phyloP scores from a whole-genome alignment of 1,140 invertebrate species.

The Centruroides vittatus region DNA sequence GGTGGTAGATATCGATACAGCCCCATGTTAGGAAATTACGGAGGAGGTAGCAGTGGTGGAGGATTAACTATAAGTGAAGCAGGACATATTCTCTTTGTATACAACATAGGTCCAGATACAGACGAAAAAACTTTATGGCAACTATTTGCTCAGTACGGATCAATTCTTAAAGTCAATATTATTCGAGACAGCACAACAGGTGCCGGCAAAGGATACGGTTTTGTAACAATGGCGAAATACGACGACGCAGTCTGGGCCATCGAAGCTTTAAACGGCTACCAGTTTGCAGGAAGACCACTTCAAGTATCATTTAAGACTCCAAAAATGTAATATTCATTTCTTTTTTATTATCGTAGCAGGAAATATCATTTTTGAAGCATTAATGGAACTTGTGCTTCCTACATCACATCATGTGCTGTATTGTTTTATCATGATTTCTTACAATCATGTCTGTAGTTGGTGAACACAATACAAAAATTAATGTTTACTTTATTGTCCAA shows the following conservation, averaged over 20 bases:
- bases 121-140: slow-evolving; percentile 29
- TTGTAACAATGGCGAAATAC: slow-evolving; percentile 34
- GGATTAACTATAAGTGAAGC: slow-evolving; percentile 1
- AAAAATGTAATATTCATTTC: background rate
- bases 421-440: no score
- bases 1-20: slow-evolving; percentile 6
- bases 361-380: no score
- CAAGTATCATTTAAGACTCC: slow-evolving; percentile 31
- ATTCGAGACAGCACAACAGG: slow-evolving; percentile 27
- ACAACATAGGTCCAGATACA: slow-evolving; percentile 32
- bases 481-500: background rate
- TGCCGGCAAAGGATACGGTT: slow-evolving; percentile 32
- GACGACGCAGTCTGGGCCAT: slow-evolving; percentile 32
- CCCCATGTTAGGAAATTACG: slow-evolving; percentile 7
- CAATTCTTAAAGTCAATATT: slow-evolving; percentile 30
- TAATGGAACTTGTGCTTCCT: no score
- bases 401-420: no score
- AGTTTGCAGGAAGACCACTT: slow-evolving; percentile 27
- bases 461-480: background rate
- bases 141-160: slow-evolving; percentile 31
- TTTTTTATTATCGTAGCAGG: background rate
- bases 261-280: slow-evolving; percentile 28
- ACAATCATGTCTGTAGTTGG: no score
- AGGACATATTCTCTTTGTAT: slow-evolving; percentile 28
- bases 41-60: slow-evolving; percentile 4